A percentile compares a stretch with the other conserved stretches of the same genome.
Evolutionary conservation across 1,140 invertebrate genomes (phyloP).

Genomic region (Mercenaria mercenaria): DNA sequence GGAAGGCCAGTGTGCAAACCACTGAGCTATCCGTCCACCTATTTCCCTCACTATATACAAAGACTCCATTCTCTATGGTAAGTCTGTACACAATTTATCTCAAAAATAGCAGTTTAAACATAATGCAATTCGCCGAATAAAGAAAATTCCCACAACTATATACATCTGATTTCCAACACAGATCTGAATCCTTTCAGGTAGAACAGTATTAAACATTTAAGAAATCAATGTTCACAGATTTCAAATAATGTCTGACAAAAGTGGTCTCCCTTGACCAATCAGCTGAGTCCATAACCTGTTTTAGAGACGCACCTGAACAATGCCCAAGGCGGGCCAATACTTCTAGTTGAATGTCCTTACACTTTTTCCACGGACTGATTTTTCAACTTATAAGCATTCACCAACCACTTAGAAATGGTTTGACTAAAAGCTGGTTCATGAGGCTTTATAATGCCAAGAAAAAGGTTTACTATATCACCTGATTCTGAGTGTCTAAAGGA

Average conservation of each 20-base stretch:
- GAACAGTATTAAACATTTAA: background rate
- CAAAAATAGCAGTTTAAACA: background rate
- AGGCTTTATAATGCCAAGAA: constrained; percentile 27
- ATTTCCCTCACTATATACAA: no score
- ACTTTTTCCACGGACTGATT: constrained; percentile 14
- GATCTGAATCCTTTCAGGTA: background rate
- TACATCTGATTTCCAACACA: background rate
- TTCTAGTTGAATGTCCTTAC: constrained; percentile 32
- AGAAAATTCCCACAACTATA: background rate
- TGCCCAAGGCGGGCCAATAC: constrained; percentile 48
- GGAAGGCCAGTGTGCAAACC: no score
- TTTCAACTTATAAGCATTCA: background rate
- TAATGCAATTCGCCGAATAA: background rate
- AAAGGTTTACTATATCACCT: constrained; percentile 34
- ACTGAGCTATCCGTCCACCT: no score
- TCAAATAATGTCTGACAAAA: constrained; percentile 27
- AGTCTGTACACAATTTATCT: background rate
- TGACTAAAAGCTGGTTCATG: constrained; percentile 25
- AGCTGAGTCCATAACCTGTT: background rate
- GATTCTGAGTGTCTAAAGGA: background rate
- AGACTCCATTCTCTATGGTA: no score
- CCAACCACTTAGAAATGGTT: constrained; percentile 32
- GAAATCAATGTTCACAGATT: constrained; percentile 1
- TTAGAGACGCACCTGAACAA: constrained; percentile 47
- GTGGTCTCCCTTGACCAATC: constrained; percentile 43